Conservation (phyloP, 2,888 invertebrate species). For the Neuroscelio doddi region DNA sequence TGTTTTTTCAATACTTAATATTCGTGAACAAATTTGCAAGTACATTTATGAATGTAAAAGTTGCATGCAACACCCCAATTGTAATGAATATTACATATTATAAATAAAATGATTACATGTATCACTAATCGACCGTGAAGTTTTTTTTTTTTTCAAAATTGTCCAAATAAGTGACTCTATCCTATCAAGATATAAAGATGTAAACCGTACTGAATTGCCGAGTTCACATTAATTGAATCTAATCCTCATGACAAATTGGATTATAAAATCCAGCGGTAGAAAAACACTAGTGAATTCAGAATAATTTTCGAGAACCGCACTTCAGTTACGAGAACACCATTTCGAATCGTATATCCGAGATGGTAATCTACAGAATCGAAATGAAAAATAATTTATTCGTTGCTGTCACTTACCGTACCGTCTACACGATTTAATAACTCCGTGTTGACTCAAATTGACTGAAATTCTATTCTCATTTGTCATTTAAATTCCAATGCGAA, state of each 20-base stretch:
- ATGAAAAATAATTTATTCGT: too few relatives aligned
- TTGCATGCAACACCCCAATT: too few relatives aligned
- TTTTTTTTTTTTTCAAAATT: neutral
- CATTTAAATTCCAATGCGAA: constrained; percentile 5
- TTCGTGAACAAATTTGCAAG: neutral
- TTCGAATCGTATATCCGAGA: too few relatives aligned
- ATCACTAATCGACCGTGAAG: too few relatives aligned
- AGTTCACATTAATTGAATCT: constrained; percentile 34
- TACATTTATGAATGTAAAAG: too few relatives aligned
- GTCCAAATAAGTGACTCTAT: neutral
- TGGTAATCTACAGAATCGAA: too few relatives aligned
- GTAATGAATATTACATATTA: too few relatives aligned
- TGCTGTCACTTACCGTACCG: too few relatives aligned
- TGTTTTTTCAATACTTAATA: too few relatives aligned
- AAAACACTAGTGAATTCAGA: constrained; percentile 18
- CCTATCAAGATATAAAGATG: constrained; percentile 8
- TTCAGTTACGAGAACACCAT: neutral
- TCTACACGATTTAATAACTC: neutral
- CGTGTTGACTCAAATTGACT: constrained; percentile 7
- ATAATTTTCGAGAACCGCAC: neutral
- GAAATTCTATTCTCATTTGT: constrained; percentile 6
- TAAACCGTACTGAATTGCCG: constrained; percentile 19
- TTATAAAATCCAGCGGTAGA: constrained; percentile 11
- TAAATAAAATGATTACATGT: too few relatives aligned
- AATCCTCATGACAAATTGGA: constrained; percentile 36